Evolutionary conservation across 2,888 invertebrate species (phyloP).

Genomic region (Lasioglossum lativentre): DNA sequence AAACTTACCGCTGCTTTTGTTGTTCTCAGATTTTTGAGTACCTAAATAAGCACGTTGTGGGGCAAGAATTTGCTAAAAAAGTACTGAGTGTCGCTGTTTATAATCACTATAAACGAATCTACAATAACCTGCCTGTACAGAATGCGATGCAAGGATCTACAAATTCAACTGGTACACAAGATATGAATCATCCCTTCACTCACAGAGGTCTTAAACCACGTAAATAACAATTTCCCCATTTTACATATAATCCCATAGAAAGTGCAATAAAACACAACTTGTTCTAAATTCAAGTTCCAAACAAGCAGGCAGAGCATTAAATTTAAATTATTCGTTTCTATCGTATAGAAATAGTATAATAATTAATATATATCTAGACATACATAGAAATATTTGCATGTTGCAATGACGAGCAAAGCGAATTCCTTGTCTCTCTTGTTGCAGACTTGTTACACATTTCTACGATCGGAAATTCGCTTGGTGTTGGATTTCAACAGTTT

Average conservation of each 20-base stretch:
- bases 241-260: constrained; percentile 36
- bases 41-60: constrained; percentile 98
- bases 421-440: constrained; percentile 42
- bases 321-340: neutral
- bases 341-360: neutral
- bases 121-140: constrained; percentile 92
- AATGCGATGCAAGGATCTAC: constrained; percentile 76
- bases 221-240: constrained; percentile 77
- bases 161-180: constrained; percentile 85
- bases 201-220: constrained; percentile 88
- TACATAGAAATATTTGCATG: neutral
- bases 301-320: neutral
- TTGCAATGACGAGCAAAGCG: neutral
- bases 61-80: constrained; percentile 98
- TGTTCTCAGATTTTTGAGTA: constrained; percentile 94
- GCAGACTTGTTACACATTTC: constrained; percentile 95
- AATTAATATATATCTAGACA: neutral
- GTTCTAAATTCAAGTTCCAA: neutral
- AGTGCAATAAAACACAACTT: neutral
- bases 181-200: constrained; percentile 89
- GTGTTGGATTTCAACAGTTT: constrained; percentile 85
- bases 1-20: neutral
- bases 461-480: constrained; percentile 89
- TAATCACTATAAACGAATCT: constrained; percentile 99
- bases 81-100: constrained; percentile 99